Evolutionary conservation across 2,888 invertebrate species (phyloP).

Genomic region (Lycophotia porphyrea): DNA sequence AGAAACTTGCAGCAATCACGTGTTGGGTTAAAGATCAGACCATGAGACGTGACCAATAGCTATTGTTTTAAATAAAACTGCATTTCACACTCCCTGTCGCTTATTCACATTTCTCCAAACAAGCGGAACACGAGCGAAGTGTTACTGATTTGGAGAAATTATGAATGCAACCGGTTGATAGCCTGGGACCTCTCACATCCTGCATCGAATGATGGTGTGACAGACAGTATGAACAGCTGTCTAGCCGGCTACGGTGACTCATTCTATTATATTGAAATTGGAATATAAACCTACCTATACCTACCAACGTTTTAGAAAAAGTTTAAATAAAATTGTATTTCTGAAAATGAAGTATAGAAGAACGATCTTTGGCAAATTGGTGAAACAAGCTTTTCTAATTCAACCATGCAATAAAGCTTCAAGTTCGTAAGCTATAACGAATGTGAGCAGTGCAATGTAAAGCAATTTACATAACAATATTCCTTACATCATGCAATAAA

Average conservation of each 20-base stretch:
- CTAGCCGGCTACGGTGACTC: constrained; percentile 33
- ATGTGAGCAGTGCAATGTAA: constrained; percentile 33
- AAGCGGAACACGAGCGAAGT: constrained; percentile 14
- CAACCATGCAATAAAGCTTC: constrained; percentile 10
- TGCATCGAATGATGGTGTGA: constrained; percentile 21
- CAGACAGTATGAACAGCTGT: constrained; percentile 34
- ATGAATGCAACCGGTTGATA: constrained; percentile 26
- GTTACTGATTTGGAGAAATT: constrained; percentile 41
- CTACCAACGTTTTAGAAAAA: not conserved
- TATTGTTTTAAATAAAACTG: constrained; percentile 29
- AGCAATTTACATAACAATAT: constrained; percentile 57
- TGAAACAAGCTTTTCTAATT: constrained; percentile 24
- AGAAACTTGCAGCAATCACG: constrained; percentile 2
- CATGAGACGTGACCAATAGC: not conserved
- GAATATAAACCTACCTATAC: not conserved
- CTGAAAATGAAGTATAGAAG: too few relatives aligned
- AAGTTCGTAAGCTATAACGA: constrained; percentile 41
- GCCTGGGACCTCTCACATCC: constrained; percentile 24
- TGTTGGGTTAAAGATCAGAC: constrained; percentile 25
- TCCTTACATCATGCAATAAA: constrained; percentile 54
- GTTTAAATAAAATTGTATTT: constrained; percentile 7
- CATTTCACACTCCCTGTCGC: not conserved
- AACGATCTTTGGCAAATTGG: not conserved
- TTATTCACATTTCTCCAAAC: constrained; percentile 14
- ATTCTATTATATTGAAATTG: constrained; percentile 3